Evolutionary conservation across 2,888 invertebrate genomes (phyloP), one percentile per base, ranked within the genome.

Genomic region (Xestobium rufovillosum): DNA sequence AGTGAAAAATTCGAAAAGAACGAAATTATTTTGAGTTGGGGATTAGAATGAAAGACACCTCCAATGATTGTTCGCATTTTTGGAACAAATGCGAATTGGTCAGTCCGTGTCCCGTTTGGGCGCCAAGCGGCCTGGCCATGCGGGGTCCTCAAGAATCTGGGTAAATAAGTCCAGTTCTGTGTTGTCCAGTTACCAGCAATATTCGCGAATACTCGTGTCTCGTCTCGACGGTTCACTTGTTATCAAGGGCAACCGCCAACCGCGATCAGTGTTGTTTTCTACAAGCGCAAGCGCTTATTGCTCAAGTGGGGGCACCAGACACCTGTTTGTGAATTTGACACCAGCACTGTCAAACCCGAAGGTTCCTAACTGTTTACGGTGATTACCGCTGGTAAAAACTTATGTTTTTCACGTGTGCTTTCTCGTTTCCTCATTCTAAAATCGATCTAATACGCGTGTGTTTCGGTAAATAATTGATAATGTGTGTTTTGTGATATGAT

Each of bases 161-260:
- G 57, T 56, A 55, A 56, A 52, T 55, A 47, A 52, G 51, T 54
- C 51, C 44, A 48, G 46, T 45, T 19, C 26, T 14, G 31, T n/a
- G 31, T 16, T 14, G n/a, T n/a, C n/a, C n/a, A n/a, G n/a, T n/a
- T n/a, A n/a, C n/a, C n/a, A n/a, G n/a, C n/a, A n/a, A n/a, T n/a
- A n/a, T n/a, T n/a, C n/a, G n/a, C n/a, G n/a, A n/a, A n/a, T n/a
- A n/a, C n/a, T n/a, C n/a, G n/a, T n/a, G n/a, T n/a, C n/a, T n/a
- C 31, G 37, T 44, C 43, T 50, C 50, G 53, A 50, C 48, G 55
- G 56, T 57, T 55, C 55, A 52, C 53, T 54, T 53, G 53, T 49
- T 56, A 58, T 57, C 59, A 59, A 59, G 59, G 60, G 57, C 59
- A 52, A 47, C 45, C 47, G 45, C 47, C 48, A 45, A 38, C 44